A percentile compares a stretch with the other conserved stretches of the same genome.
Evolutionary conservation across 2,797 vertebrate genomes (phyloP).

Genomic region (Malacoctenus gilli): DNA sequence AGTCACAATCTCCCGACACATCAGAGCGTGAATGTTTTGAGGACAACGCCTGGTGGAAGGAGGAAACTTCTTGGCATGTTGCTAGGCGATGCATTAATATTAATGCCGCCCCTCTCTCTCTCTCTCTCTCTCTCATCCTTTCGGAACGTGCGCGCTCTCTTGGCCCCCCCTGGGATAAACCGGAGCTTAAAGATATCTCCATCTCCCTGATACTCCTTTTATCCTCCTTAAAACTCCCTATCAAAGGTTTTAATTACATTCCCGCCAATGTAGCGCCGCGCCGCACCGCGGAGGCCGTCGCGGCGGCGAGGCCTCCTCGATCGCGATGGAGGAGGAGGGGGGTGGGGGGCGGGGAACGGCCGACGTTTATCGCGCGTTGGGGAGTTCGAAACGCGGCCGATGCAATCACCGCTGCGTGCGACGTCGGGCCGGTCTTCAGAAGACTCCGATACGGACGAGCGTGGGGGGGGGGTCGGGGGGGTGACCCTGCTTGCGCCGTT

Average conservation of each 20-base stretch:
- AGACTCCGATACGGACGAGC: too few species aligned
- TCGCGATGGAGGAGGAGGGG: too few species aligned
- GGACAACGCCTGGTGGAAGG: constrained; percentile 45
- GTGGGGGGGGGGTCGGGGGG: too few species aligned
- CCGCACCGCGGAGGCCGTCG: too few species aligned
- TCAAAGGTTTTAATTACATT: constrained; percentile 72
- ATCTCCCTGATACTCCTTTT: constrained; percentile 67
- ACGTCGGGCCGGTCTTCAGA: too few species aligned
- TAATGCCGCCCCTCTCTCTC: constrained; percentile 72
- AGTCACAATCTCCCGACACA: constrained; percentile 42
- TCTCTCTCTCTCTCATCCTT: too few species aligned
- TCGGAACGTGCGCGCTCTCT: constrained; percentile 56
- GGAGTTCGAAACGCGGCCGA: too few species aligned
- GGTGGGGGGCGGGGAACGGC: constrained; percentile 30
- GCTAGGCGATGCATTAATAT: constrained; percentile 77
- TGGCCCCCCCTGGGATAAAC: constrained; percentile 59
- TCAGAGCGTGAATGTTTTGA: constrained; percentile 54
- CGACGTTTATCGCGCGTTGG: too few species aligned
- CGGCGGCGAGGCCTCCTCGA: too few species aligned
- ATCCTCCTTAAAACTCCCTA: constrained; percentile 62
- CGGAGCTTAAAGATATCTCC: constrained; percentile 70
- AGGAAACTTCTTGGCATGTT: constrained; percentile 68
- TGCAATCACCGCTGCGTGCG: too few species aligned
- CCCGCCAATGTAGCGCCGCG: constrained; percentile 44
- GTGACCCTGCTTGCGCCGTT: background rate